Conservation (phyloP, 2,113 vertebrate genomes). For the Oreochromis spilurus region DNA sequence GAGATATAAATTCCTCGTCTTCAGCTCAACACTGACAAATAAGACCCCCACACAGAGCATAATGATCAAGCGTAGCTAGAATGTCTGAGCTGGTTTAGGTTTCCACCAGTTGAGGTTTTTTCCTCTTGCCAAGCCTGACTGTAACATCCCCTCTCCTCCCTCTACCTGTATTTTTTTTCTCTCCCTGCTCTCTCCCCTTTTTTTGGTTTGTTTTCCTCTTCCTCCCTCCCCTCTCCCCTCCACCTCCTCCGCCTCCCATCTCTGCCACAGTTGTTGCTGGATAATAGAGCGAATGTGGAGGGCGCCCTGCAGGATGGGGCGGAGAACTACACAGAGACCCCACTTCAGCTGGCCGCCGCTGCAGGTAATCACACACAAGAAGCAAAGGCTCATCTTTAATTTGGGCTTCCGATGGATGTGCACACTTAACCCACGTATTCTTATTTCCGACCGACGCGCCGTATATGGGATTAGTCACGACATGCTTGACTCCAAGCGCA, state of each 20-base stretch:
- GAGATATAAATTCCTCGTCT: background rate
- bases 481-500: background rate
- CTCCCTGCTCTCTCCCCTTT: background rate
- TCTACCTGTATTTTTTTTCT: constrained; percentile 1
- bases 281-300: constrained; percentile 73
- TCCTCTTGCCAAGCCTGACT: background rate
- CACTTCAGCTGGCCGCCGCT: constrained; percentile 76
- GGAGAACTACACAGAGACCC: constrained; percentile 76
- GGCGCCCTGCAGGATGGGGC: constrained; percentile 72
- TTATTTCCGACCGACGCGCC: background rate
- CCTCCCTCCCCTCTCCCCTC: background rate
- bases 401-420: background rate
- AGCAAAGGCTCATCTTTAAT: background rate
- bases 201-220: background rate
- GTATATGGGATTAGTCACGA: background rate
- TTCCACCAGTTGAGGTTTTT: constrained; percentile 18
- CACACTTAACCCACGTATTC: background rate
- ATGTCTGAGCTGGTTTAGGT: background rate
- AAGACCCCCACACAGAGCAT: background rate
- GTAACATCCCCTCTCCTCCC: constrained; percentile 22
- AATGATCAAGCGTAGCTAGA: constrained; percentile 2
- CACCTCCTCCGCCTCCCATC: background rate
- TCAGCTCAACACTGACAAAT: background rate
- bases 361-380: constrained; percentile 63
- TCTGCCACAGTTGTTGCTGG: constrained; percentile 70